Percentiles rank a stretch among this genome's conserved stretches.
Evolutionary conservation across 2,113 vertebrate species (phyloP).

Genomic region (Centropristis striata): DNA sequence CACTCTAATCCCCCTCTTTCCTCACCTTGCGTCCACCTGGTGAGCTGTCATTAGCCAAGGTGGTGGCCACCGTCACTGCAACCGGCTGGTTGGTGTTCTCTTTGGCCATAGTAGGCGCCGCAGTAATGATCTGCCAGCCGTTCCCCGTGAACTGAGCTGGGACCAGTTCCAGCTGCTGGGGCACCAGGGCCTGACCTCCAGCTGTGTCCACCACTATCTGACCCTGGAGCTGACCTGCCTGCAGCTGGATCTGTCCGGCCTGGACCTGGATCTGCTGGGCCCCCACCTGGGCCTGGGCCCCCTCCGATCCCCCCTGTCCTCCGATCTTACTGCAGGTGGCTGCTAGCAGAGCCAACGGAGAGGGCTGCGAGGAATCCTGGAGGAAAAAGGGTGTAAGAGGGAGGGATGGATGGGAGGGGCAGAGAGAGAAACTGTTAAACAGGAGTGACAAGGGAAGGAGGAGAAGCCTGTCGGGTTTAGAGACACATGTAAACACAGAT

Average conservation of each 20-base stretch:
- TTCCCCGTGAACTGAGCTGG: constrained; percentile 97
- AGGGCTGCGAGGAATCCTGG: constrained; percentile 98
- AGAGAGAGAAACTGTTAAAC: constrained; percentile 36
- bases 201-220: constrained; percentile 84
- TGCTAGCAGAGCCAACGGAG: constrained; percentile 96
- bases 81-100: constrained; percentile 91
- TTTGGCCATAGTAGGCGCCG: constrained; percentile 92
- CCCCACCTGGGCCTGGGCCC: constrained; percentile 90
- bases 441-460: constrained; percentile 25
- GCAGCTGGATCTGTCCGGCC: constrained; percentile 95
- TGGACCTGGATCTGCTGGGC: constrained; percentile 94
- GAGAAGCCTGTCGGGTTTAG: constrained; percentile 20
- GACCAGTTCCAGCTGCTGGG: constrained; percentile 96
- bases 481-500: constrained; percentile 9
- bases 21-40: constrained; percentile 91
- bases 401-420: constrained; percentile 11
- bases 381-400: background rate
- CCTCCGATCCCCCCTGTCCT: constrained; percentile 86
- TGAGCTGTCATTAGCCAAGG: constrained; percentile 86
- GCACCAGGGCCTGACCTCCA: constrained; percentile 92
- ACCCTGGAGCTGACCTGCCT: constrained; percentile 93
- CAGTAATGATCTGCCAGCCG: constrained; percentile 96
- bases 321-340: constrained; percentile 99
- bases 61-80: constrained; percentile 87
- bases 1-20: constrained; percentile 24